Percentiles rank a stretch among this genome's conserved stretches.
Evolutionary conservation across 2,888 invertebrate genomes (phyloP).

Genomic region (Caenorhabditis auriculariae): DNA sequence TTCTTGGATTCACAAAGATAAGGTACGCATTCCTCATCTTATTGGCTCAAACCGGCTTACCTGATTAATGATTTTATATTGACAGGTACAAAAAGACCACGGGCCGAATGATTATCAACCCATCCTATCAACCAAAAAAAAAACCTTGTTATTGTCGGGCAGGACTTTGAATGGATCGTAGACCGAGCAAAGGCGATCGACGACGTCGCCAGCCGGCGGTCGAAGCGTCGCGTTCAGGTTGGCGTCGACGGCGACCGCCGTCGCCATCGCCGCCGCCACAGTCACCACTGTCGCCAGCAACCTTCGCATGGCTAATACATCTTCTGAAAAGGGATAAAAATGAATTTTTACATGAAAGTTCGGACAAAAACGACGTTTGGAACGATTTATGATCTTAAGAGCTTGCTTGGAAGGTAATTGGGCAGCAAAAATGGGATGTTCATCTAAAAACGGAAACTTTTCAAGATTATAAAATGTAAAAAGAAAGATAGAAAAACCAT

Average conservation of each 20-base stretch:
- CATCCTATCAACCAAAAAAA: neutral
- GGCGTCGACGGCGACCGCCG: conserved; percentile 24
- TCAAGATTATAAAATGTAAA: neutral
- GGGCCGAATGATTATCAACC: too few relatives aligned
- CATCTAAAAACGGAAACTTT: too few relatives aligned
- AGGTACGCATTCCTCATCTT: too few relatives aligned
- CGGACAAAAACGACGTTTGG: neutral
- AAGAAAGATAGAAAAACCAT: neutral
- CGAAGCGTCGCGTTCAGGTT: conserved; percentile 24
- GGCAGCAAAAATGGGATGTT: neutral
- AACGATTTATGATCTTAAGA: too few relatives aligned
- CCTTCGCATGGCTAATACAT: conserved; percentile 11
- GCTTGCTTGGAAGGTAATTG: too few relatives aligned
- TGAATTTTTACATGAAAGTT: neutral
- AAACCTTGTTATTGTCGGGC: conserved; percentile 56
- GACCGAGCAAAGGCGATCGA: conserved; percentile 43
- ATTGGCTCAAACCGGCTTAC: too few relatives aligned
- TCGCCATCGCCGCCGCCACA: conserved; percentile 9
- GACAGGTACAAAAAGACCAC: too few relatives aligned
- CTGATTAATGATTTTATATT: too few relatives aligned
- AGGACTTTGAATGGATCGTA: conserved; percentile 62
- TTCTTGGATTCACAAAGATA: too few relatives aligned
- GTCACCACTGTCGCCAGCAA: conserved; percentile 13
- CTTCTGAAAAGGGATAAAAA: too few relatives aligned
- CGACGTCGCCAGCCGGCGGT: conserved; percentile 6